phyloP scores from a whole-genome alignment of 2,888 invertebrate genomes.

The Smittia aterrima region DNA sequence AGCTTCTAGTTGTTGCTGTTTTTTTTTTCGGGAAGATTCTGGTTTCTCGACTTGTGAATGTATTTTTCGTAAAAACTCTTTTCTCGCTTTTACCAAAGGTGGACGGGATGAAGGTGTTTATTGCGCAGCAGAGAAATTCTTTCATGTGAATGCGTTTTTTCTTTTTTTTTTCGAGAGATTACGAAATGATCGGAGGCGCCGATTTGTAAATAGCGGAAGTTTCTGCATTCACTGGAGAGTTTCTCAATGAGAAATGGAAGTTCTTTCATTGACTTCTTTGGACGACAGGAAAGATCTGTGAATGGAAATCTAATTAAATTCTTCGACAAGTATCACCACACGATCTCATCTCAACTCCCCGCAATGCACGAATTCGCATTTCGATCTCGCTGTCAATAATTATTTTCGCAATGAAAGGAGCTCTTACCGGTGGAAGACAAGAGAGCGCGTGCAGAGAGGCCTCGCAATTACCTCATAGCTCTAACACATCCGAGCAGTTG shows the following conservation, averaged over 20 bases:
- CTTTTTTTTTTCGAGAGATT: background rate
- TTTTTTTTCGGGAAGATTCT: conserved; percentile 22
- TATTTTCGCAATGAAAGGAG: conserved; percentile 24
- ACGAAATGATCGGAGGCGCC: conserved; percentile 13
- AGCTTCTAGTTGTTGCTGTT: conserved; percentile 13
- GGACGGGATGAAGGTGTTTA: conserved; percentile 30
- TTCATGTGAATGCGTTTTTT: background rate
- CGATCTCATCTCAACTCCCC: background rate
- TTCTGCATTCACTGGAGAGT: background rate
- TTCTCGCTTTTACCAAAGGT: background rate
- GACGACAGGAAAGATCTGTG: background rate
- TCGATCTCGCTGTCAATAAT: background rate
- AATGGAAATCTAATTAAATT: too few relatives aligned
- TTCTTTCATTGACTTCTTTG: conserved; percentile 6
- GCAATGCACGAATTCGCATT: background rate
- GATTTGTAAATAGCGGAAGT: conserved; percentile 1
- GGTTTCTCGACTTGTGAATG: conserved; percentile 1
- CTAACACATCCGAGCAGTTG: conserved; percentile 9
- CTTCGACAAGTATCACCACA: too few relatives aligned
- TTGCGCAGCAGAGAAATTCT: conserved; percentile 28
- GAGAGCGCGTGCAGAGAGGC: conserved; percentile 6
- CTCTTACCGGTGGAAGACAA: background rate
- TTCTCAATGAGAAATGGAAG: too few relatives aligned
- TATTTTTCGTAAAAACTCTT: background rate
- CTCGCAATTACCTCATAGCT: conserved; percentile 37